A percentile compares a stretch with the other conserved stretches of the same genome.
These are phyloP conservation scores for Aspidoscelis tigris DNA, from an alignment of 2,113 vertebrate species.

Conservation along the genomic window DNA sequence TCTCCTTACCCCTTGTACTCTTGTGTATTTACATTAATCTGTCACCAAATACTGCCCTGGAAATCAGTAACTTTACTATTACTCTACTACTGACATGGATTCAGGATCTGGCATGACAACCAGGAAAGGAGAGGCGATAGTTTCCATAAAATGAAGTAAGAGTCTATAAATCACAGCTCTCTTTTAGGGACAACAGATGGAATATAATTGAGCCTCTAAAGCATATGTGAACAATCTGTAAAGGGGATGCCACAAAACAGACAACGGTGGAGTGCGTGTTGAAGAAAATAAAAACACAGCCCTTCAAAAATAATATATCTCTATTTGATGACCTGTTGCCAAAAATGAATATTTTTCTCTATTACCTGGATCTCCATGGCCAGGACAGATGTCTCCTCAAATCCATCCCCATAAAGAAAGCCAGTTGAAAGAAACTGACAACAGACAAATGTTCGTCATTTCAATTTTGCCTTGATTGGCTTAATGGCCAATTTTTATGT, in stretches of 20 bases:
- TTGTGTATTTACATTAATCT: neutral
- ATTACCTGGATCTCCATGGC: conserved; percentile 60
- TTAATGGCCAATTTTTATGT: conserved; percentile 57
- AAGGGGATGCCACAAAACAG: conserved; percentile 45
- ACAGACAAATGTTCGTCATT: conserved; percentile 70
- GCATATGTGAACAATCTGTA: conserved; percentile 68
- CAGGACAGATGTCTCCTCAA: neutral
- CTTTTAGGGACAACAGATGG: conserved; percentile 57
- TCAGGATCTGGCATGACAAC: conserved; percentile 31
- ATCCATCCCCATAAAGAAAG: conserved; percentile 59
- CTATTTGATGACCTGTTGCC: conserved; percentile 65
- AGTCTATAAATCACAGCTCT: conserved; percentile 45
- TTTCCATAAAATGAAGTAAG: conserved; percentile 31
- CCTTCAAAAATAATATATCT: conserved; percentile 65
- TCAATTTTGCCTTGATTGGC: conserved; percentile 66
- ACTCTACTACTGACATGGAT: conserved; percentile 11
- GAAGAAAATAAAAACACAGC: conserved; percentile 65
- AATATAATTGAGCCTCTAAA: conserved; percentile 59
- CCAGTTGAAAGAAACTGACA: conserved; percentile 69
- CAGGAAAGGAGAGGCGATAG: neutral
- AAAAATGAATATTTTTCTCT: conserved; percentile 70
- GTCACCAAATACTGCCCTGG: neutral
- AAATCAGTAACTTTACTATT: neutral
- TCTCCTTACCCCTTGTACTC: neutral
- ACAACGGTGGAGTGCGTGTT: conserved; percentile 29